Evolutionary conservation across 92 coral and sea anemone species (phyloP), one percentile per base, ranked within the genome.

Genomic region (Zoanthus sociatus): DNA sequence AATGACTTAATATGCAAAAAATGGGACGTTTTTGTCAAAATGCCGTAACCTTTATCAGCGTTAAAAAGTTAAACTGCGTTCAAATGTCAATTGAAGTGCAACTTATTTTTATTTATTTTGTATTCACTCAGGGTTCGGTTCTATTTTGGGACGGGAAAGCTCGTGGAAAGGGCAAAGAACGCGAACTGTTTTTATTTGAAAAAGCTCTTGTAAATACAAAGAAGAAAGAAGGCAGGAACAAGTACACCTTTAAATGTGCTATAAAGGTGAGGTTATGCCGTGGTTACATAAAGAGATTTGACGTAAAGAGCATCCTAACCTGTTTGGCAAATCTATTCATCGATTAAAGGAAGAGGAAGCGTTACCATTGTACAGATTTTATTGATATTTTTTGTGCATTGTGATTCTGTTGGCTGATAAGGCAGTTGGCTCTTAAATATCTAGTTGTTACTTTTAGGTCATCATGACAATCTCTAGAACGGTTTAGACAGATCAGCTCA

Each of bases 101-200:
- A 37, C 42, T 37, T 37, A 4, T 10, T 26, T 48, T 55, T 16
- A 8, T 55, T 71, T 20, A 32, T 8, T 42, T 31, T 42, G 53
- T 32, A 46, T 84, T 54, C 77, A 72, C 78, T 21, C 48, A 97
- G 99, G 99, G 93, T 30, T 88, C 93, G 12, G 95, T 95, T 30
- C 91, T 92, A 54, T 97, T 97, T 91, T 97, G 99, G 99, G 99
- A 95, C 26, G 98, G 93, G 76, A 94, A 92, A 78, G 94, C 99
- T 1, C 94, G 98, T 14, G 99, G 99, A 4, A 97, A 95, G 88
- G 99, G 99, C 74, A 95, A 94, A 61, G 96, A 97, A 78, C 95
- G 99, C 46, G 94, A 95, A 53, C 17, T 97, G 83, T 97, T 97
- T 81, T 88, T 97, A 69, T 97, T 97, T 90, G 98, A 97, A 71